A percentile compares a stretch with the other conserved stretches of the same genome.
phyloP scores from a whole-genome alignment of 2,797 vertebrate genomes.

The Fringilla coelebs region DNA sequence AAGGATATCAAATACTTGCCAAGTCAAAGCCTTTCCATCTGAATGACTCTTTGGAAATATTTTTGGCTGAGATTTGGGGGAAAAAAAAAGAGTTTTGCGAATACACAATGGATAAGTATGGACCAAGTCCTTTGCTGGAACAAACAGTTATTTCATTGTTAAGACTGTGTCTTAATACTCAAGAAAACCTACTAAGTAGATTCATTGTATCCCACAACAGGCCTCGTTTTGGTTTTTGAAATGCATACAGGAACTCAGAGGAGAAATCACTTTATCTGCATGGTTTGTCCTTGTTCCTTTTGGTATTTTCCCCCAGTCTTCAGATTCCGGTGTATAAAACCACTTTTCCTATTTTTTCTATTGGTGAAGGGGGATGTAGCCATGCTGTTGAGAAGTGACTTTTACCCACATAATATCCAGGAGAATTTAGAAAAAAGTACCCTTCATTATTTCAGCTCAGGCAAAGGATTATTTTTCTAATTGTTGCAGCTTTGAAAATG shows the following conservation, averaged over 20 bases:
- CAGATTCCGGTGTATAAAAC: background rate
- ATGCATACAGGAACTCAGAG: background rate
- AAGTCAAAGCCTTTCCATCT: constrained; percentile 25
- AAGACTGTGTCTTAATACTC: constrained; percentile 16
- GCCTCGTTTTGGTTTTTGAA: background rate
- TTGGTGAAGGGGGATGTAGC: background rate
- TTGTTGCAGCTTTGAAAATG: constrained; percentile 38
- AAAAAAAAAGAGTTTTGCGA: background rate
- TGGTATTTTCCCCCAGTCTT: background rate
- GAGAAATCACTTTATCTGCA: background rate
- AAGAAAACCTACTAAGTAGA: constrained; percentile 25
- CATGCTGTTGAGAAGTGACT: background rate
- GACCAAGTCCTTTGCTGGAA: constrained; percentile 3
- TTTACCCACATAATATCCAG: background rate
- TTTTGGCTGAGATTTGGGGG: constrained; percentile 10
- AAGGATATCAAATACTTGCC: constrained; percentile 22
- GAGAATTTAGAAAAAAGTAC: background rate
- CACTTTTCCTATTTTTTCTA: background rate
- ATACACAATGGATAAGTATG: constrained; percentile 7
- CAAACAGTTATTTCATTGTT: constrained; percentile 62
- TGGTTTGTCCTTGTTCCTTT: background rate
- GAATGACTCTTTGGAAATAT: constrained; percentile 59
- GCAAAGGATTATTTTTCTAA: constrained; percentile 32
- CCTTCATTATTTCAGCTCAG: background rate
- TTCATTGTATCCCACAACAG: constrained; percentile 31